Evolutionary conservation across 2,113 vertebrate species (phyloP).

Genomic region (Callorhinus ursinus): DNA sequence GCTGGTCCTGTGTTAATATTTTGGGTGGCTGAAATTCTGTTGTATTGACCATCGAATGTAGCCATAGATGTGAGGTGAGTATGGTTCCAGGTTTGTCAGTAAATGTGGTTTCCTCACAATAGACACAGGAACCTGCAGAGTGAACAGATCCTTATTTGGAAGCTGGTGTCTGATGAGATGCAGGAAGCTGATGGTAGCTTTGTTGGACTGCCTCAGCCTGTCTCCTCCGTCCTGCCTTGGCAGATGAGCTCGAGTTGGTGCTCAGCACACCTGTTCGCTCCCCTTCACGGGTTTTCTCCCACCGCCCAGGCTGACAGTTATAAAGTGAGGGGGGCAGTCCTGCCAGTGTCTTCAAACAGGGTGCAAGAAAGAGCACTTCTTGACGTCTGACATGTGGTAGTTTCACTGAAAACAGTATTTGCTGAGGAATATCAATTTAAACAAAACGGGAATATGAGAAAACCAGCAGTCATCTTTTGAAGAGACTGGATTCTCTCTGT

Average conservation of each 20-base stretch:
- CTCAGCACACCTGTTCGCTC: background rate
- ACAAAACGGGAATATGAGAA: background rate
- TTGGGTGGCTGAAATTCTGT: background rate
- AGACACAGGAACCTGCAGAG: background rate
- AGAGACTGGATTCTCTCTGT: background rate
- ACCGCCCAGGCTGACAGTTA: background rate
- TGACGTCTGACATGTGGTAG: background rate
- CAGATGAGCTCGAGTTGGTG: background rate
- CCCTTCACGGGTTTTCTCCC: background rate
- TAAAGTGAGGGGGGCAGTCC: background rate
- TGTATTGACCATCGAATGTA: background rate
- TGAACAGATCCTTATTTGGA: slow-evolving; percentile 55
- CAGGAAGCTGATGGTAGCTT: background rate
- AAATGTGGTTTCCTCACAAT: background rate
- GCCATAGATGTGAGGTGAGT: background rate
- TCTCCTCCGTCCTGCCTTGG: background rate
- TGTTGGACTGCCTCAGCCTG: background rate
- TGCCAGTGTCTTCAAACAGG: background rate
- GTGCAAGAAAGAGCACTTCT: background rate
- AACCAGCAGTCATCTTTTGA: background rate
- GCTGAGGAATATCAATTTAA: background rate
- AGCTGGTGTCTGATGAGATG: slow-evolving; percentile 28
- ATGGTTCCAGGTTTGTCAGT: background rate
- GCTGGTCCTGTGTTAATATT: background rate
- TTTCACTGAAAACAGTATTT: slow-evolving; percentile 1